phyloP scores from a whole-genome alignment of 2,888 invertebrate species.

The Colostygia pectinataria region DNA sequence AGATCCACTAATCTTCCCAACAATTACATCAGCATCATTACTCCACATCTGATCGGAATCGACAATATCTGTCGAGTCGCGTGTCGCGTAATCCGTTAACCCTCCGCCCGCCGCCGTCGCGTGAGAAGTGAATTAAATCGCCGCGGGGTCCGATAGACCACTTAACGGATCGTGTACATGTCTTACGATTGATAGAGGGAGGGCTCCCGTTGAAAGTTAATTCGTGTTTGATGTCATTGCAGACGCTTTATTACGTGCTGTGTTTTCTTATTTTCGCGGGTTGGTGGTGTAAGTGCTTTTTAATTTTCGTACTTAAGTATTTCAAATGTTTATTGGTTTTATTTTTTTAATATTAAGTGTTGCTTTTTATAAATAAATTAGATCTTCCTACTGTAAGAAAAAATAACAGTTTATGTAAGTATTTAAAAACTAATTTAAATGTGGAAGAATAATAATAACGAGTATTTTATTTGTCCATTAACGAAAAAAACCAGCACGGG shows the following conservation, averaged over 20 bases:
- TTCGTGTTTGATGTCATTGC: constrained; percentile 78
- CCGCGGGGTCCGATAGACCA: constrained; percentile 72
- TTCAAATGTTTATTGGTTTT: neutral
- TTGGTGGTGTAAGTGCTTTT: constrained; percentile 31
- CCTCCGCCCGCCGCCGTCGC: constrained; percentile 64
- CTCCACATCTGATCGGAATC: constrained; percentile 65
- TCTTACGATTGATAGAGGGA: constrained; percentile 74
- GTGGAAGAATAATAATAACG: too few species aligned
- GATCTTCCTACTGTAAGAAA: too few species aligned
- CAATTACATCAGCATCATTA: constrained; percentile 64
- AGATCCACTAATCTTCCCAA: constrained; percentile 25
- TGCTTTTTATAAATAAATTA: too few species aligned
- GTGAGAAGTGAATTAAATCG: constrained; percentile 79
- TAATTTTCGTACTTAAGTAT: constrained; percentile 9
- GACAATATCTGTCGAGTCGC: constrained; percentile 79
- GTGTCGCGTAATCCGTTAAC: constrained; percentile 75
- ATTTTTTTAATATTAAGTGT: too few species aligned
- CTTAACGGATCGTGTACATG: constrained; percentile 73
- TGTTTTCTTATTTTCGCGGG: constrained; percentile 55
- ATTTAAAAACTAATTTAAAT: too few species aligned
- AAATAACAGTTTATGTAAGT: too few species aligned
- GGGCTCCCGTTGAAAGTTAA: constrained; percentile 75
- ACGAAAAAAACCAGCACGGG: too few species aligned
- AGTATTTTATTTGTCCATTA: too few species aligned
- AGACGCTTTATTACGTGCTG: constrained; percentile 67